Percentiles rank a stretch among this genome's conserved stretches.
phyloP scores from a whole-genome alignment of 2,797 vertebrate species.

The Phalloptychus januarius region DNA sequence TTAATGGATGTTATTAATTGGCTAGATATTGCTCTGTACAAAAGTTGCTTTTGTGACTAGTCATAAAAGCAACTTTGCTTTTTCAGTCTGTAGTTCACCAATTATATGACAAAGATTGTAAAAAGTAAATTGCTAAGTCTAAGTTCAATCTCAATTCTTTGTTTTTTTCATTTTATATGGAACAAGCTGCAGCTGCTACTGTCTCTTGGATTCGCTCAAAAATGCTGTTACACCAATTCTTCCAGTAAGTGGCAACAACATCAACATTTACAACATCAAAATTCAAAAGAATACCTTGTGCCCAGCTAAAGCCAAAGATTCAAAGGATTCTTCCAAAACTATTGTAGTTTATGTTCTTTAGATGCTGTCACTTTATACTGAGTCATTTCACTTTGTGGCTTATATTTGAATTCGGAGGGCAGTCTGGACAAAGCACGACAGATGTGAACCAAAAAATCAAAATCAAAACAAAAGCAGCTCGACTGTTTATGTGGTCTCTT shows the following conservation, averaged over 20 bases:
- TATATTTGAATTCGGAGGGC: not conserved
- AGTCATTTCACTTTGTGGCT: not conserved
- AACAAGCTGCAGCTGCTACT: no score
- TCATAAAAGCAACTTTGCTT: not conserved
- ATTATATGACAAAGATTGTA: not conserved
- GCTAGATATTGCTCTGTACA: no score
- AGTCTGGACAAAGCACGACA: not conserved
- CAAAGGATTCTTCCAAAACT: not conserved
- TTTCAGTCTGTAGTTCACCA: not conserved
- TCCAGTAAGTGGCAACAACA: not conserved
- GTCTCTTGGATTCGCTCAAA: not conserved
- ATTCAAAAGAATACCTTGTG: not conserved
- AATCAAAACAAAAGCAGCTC: not conserved
- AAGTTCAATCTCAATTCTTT: not conserved
- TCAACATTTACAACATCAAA: not conserved
- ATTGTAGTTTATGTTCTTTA: not conserved
- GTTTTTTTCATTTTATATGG: no score
- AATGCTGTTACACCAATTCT: not conserved
- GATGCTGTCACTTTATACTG: not conserved
- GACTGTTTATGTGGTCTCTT: not conserved
- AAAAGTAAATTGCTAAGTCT: not conserved
- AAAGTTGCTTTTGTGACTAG: not conserved
- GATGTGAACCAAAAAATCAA: not conserved
- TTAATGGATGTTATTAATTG: no score
- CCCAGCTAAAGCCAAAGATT: not conserved